Evolutionary conservation across 2,888 invertebrate species (phyloP).

Genomic region (Epirrita christyi): DNA sequence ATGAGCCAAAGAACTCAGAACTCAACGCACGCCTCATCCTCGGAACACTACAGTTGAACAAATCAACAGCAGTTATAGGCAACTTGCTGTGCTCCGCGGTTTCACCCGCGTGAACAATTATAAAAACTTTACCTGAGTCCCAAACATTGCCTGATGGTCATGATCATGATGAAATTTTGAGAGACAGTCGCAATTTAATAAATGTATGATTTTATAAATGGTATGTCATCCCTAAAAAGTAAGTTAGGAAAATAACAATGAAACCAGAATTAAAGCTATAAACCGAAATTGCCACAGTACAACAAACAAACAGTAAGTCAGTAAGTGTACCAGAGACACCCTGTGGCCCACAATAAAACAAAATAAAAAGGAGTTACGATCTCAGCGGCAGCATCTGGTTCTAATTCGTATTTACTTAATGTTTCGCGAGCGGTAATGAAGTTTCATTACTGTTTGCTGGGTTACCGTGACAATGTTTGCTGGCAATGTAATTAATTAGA

Average conservation of each 20-base stretch:
- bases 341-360: conserved; percentile 36
- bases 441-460: conserved; percentile 34
- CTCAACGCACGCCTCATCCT: too few relatives aligned
- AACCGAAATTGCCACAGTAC: conserved; percentile 28
- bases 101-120: too few relatives aligned
- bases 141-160: too few relatives aligned
- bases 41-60: too few relatives aligned
- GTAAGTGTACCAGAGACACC: conserved; percentile 27
- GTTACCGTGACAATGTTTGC: conserved; percentile 22
- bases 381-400: conserved; percentile 34
- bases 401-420: conserved; percentile 40
- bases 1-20: too few relatives aligned
- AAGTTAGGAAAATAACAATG: not conserved
- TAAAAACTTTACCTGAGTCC: too few relatives aligned
- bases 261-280: conserved; percentile 30
- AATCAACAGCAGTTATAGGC: too few relatives aligned
- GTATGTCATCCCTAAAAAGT: too few relatives aligned
- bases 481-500: conserved; percentile 16
- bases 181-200: too few relatives aligned
- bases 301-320: conserved; percentile 38
- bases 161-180: too few relatives aligned
- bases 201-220: too few relatives aligned
- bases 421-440: conserved; percentile 35
- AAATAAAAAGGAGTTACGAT: conserved; percentile 46
- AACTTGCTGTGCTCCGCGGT: too few relatives aligned